Base-by-base conservation (phyloP, 2,113 vertebrate genomes). In the Rhinolophus sinicus region DNA sequence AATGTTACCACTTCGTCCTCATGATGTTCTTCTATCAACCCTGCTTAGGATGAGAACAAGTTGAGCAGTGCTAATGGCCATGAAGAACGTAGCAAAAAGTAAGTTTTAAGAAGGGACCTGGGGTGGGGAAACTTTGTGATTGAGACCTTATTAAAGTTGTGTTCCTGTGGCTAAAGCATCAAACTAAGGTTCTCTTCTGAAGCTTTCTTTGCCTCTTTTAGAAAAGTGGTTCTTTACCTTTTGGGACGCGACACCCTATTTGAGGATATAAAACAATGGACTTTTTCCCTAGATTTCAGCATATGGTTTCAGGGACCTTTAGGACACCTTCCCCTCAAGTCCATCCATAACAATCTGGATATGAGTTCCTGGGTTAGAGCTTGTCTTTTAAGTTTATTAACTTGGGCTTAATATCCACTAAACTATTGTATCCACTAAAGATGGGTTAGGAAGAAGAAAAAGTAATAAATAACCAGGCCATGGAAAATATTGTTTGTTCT, bases 1-100 rank as follows among this genome's bases (percentile, higher is more conserved):
- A 99, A 99, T 99, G 98, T 99, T 99, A 99, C 99, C 99, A 98
- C 99, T 99, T 99, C 99, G 99, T 99, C 99, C 99, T 99, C 99
- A 99, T 98, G 99, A 99, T 99, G 99, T 99, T 99, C 99, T 99
- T 99, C 99, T 99, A 99, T 99, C 99, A 99, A 99, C 99, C 99
- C 99, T 99, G 99, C 99, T 99, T 99, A 99, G 99, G 99, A 99
- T 98, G 99, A 99, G 98, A 98, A 98, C 99, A 99, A 99, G 98
- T 98, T 98, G 98, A 99, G 98, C 98, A 99, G 99, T 98, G 99
- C 99, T 97, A 99, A 99, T 90, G 99, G 99, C 96, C 99, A 99
- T 10, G 99, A 99, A 97, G 99, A 99, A 75, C 99, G 98, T 98
- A 99, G 98, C 98, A 99, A 99, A 98, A 99, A 99, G 99, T 99